Evolutionary conservation across 2,113 vertebrate species (phyloP), one percentile per base, ranked within the genome.

Genomic region (Hiodon tergisus): DNA sequence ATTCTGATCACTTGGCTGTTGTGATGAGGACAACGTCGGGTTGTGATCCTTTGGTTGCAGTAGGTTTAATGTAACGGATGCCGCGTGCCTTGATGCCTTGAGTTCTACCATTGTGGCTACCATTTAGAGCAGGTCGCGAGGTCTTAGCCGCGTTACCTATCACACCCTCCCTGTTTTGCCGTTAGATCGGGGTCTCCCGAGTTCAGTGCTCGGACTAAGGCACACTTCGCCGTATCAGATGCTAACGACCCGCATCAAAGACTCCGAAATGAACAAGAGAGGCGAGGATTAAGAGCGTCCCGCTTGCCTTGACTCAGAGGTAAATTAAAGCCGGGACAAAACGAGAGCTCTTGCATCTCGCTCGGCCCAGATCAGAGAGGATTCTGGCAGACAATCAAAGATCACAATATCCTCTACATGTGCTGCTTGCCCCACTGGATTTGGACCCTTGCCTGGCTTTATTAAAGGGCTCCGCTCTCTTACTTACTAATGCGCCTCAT

Each of bases 251-350:
- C n/a, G 5, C 52, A 73, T 76, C 69, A 80, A 69, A 75, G 69
- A n/a, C 61, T 2, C 17, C 57, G 13, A 9, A 67, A 79, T 73
- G 58, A 46, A 78, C 17, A 71, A 60, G 72, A 71, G 11, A 65
- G 69, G 9, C 46, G 51, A 3, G 71, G 74, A 76, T 72, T 69
- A 79, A 73, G 61, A 65, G 17, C 31, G 6, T 14, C 77, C 77
- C 76, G 79, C 77, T 78, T 76, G 79, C 78, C 74, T 84, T 71
- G 79, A 80, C 84, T 62, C 69, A 74, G 47, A 73, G 69, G 67
- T 59, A 76, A 55, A 77, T 71, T 79, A 72, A 78, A 78, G 59
- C 72, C 54, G 53, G 55, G 72, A 73, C 55, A 77, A 78, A 77
- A 63, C 17, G 69, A 48, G 66, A 74, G 65, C 51, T 3, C 69